Conservation (phyloP, 2,113 vertebrate species). For the Thalassarche chlororhynchos region DNA sequence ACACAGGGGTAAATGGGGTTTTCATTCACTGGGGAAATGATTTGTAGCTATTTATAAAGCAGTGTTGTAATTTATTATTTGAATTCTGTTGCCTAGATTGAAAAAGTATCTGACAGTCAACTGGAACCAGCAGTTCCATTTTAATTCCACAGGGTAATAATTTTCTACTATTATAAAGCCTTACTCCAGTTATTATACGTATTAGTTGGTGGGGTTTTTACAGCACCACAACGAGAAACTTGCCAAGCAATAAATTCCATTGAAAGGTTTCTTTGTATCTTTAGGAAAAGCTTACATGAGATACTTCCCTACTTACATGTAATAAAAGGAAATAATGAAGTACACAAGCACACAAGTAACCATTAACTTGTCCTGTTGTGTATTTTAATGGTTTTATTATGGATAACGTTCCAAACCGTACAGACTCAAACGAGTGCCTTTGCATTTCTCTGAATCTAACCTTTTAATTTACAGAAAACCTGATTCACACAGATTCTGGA, state of each 20-base stretch:
- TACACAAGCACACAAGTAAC: constrained; percentile 24
- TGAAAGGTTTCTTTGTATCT: constrained; percentile 59
- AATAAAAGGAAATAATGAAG: constrained; percentile 55
- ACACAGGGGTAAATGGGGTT: neutral
- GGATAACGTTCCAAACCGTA: neutral
- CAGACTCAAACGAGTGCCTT: neutral
- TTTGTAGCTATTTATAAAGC: constrained; percentile 46
- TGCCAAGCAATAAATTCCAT: constrained; percentile 56
- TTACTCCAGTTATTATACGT: constrained; percentile 12
- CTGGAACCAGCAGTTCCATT: constrained; percentile 44
- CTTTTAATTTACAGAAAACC: constrained; percentile 61
- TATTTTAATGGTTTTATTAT: constrained; percentile 24
- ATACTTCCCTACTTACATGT: constrained; percentile 47
- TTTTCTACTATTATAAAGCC: constrained; percentile 47
- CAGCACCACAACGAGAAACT: constrained; percentile 23
- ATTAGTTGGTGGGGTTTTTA: constrained; percentile 45
- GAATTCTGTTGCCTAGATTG: constrained; percentile 34
- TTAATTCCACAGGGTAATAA: constrained; percentile 43
- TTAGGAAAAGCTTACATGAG: constrained; percentile 54
- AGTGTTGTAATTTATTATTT: constrained; percentile 44
- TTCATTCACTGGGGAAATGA: constrained; percentile 39
- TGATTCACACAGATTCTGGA: constrained; percentile 59
- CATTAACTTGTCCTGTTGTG: constrained; percentile 41
- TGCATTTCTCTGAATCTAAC: constrained; percentile 24
- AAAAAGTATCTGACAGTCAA: constrained; percentile 41